Evolutionary conservation across 2,113 vertebrate genomes (phyloP), one percentile per base, ranked within the genome.

Genomic region (Elachura formosa): DNA sequence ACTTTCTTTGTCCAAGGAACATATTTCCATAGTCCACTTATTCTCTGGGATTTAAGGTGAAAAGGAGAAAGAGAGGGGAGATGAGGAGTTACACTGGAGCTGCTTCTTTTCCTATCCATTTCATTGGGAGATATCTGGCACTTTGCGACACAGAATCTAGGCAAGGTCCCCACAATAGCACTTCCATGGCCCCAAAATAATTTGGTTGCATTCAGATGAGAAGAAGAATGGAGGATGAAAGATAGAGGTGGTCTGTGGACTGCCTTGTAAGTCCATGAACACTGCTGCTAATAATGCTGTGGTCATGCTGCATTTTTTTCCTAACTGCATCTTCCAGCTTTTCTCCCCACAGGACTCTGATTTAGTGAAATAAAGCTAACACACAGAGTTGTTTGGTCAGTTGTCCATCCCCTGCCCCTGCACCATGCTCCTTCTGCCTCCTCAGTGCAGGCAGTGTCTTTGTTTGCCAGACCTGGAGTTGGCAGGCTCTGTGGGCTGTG

Each of bases 321-420:
- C 7, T 34, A 29, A 51, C 5, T 1, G 0, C 0, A 1, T n/a
- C 24, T 78, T 85, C 24, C 24, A 48, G 22, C 31, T 75, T 84
- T 82, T 75, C 24, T 76, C 22, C 43, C 19, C 3, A 5, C 13
- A 68, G 46, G 17, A 31, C 41, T 48, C 28, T n/a, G 4, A 33
- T 54, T 77, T 89, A 73, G 43, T 46, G 43, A 24, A 51, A 14
- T 26, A 40, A 68, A n/a, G 31, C n/a, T 76, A 26, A n/a, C 36
- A n/a, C 18, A 16, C 5, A 26, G n/a, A 4, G 5, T 36, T 76
- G 23, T 83, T 61, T 76, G 36, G n/a, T 67, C 29, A n/a, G 5
- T 13, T 63, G 20, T 61, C 49, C 18, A 62, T 66, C 46, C 43
- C 12, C 26, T 80, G 58, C 36, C 21, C 8, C n/a, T 19, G 6